Evolutionary conservation across 2,888 invertebrate genomes (phyloP), one percentile per base, ranked within the genome.

Genomic region (Ectobius pallidus): DNA sequence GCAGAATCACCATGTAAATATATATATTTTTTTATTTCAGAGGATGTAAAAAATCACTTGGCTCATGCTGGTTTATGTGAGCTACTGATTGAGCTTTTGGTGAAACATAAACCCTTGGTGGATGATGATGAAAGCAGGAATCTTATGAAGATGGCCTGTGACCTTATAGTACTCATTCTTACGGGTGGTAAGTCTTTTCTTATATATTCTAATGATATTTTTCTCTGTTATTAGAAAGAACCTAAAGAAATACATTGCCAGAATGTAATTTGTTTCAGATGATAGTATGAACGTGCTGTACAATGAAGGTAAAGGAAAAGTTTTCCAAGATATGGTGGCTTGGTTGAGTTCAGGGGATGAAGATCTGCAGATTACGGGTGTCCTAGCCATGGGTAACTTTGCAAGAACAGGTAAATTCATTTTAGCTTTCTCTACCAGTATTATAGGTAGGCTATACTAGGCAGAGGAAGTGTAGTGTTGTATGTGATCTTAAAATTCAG

Each of bases 371-470:
- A 89, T 91, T n/a, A 92, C 95, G 0, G 95, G 93, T 0, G 91
- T 95, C 3, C 84, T 96, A 75, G 94, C 95, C 0, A 87, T 96
- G 77, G 96, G 95, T 1, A 96, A 96, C 85, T 96, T 96, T 83
- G 96, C 96, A 0, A 86, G 96, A 55, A 92, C 92, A 77, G 86
- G 85, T 85, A 74, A 72, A 75, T 52, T 55, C n/a, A n/a, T n/a
- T n/a, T n/a, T n/a, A n/a, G n/a, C n/a, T n/a, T n/a, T n/a, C n/a
- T n/a, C n/a, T n/a, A n/a, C n/a, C n/a, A n/a, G n/a, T n/a, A n/a
- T n/a, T n/a, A n/a, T n/a, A n/a, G n/a, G n/a, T n/a, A n/a, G n/a
- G n/a, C n/a, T n/a, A n/a, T n/a, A n/a, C n/a, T n/a, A n/a, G n/a
- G n/a, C n/a, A n/a, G n/a, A n/a, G n/a, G n/a, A n/a, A n/a, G n/a